Base-by-base conservation (phyloP, 2,113 vertebrate genomes). In the Opisthocomus hoazin region DNA sequence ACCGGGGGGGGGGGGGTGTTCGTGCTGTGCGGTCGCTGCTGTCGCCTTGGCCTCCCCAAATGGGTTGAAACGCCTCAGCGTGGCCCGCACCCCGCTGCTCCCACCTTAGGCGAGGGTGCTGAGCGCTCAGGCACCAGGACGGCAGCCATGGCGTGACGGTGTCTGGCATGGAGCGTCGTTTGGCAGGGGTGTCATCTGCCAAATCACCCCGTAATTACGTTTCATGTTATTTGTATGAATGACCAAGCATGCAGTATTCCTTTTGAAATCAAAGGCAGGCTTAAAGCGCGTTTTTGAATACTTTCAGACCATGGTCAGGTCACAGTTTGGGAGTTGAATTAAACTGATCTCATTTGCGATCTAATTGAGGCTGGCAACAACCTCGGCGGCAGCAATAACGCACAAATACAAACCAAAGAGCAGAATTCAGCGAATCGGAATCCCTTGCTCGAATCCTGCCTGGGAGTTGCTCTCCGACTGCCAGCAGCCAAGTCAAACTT, bases 221-320 rank as follows among this genome's bases (percentile, higher is more conserved):
- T 98, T 98, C 98, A 98, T 98, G 98, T 98, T 98, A 98, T 98
- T 98, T 98, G 97, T 98, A 97, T 98, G 98, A 98, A 98, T 96
- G 95, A 97, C 97, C 98, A 98, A 98, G 98, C 98, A 97, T 97
- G 98, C 98, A 98, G 97, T 97, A 97, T 97, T 98, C 97, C 98
- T 98, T 97, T 97, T 80, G 97, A 98, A 98, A 98, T 98, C 97
- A 98, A 98, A 98, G 96, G 94, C 95, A 98, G 97, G 97, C 97
- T 98, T 97, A 97, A 98, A 98, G 97, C 63, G 92, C 96, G 95
- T 96, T 98, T 98, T 98, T 98, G 97, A 97, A 97, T 98, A 98
- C 97, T 98, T 98, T 98, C 97, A 98, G 97, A 98, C 96, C 97
- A 96, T 93, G 97, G 97, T 97, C 98, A 98, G 97, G 97, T 98